Evolutionary conservation across 35 echinoderm and acorn worm genomes (phyloP).

Genomic region (Ptychodera flava): DNA sequence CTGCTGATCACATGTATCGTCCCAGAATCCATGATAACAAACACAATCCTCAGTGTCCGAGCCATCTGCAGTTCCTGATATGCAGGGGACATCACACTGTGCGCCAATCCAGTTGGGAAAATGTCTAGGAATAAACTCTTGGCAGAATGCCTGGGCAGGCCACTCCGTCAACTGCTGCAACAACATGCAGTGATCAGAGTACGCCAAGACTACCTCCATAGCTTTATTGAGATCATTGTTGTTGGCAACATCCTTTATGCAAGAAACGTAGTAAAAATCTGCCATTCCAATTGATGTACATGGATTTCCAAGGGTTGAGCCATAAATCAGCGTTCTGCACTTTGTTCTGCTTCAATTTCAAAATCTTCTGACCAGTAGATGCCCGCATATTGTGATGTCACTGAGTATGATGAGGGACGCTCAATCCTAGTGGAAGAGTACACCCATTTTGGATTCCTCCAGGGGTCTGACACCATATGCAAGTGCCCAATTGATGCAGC

Average conservation of each 20-base stretch:
- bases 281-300: background rate
- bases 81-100: constrained; percentile 20
- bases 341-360: too few relatives aligned
- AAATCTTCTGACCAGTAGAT: too few relatives aligned
- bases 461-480: constrained; percentile 25
- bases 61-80: background rate
- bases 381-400: too few relatives aligned
- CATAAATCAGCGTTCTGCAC: too few relatives aligned
- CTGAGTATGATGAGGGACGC: background rate
- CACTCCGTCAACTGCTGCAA: constrained; percentile 4
- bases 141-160: constrained; percentile 54
- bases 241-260: constrained; percentile 43
- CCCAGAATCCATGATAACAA: constrained; percentile 66
- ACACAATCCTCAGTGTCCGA: constrained; percentile 20
- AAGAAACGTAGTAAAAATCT: constrained; percentile 51
- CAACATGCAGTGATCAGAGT: constrained; percentile 51
- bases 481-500: constrained; percentile 26
- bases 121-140: constrained; percentile 37
- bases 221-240: constrained; percentile 7
- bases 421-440: constrained; percentile 50
- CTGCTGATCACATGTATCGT: constrained; percentile 34
- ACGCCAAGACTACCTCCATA: constrained; percentile 71
- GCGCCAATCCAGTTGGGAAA: constrained; percentile 73
- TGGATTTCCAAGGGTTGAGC: background rate
- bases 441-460: constrained; percentile 49